These are phyloP conservation scores for Chionoecetes opilio DNA, from an alignment of 1,140 invertebrate genomes.

Conservation along the genomic window DNA sequence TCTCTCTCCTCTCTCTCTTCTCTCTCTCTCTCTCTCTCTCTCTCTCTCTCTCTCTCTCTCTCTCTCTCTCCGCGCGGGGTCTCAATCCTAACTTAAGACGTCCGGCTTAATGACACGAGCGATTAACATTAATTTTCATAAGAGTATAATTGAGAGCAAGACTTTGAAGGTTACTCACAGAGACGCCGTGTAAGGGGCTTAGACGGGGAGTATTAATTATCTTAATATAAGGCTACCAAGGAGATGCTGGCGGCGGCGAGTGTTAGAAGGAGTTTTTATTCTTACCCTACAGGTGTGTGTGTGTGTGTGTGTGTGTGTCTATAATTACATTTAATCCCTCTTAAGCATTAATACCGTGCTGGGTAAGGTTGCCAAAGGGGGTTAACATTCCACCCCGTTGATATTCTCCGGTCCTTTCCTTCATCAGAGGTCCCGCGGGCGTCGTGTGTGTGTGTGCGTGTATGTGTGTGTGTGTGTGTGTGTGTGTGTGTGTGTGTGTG, in stretches of 20 bases:
- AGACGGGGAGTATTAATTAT: conserved; percentile 17
- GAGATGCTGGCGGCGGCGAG: background rate
- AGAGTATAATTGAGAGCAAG: background rate
- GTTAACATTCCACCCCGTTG: background rate
- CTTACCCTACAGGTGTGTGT: background rate
- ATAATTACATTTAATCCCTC: background rate
- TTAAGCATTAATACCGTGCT: conserved; percentile 1
- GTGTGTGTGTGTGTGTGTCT: background rate
- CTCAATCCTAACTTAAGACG: conserved; percentile 35
- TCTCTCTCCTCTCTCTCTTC: no score
- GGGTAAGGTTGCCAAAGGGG: background rate
- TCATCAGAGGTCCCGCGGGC: background rate
- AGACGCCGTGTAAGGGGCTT: background rate
- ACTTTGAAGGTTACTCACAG: conserved; percentile 42
- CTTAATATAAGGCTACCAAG: background rate
- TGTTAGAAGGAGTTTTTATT: background rate
- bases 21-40: no score
- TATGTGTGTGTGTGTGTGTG: conserved; percentile 36
- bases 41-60: background rate
- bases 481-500: background rate
- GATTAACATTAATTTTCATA: conserved; percentile 47
- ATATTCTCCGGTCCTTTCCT: no score
- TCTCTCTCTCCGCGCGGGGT: background rate
- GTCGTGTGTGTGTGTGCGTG: conserved; percentile 23
- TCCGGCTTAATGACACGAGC: background rate